Evolutionary conservation across 1,140 invertebrate species (phyloP).

Genomic region (Pogonognathellus flavescens): DNA sequence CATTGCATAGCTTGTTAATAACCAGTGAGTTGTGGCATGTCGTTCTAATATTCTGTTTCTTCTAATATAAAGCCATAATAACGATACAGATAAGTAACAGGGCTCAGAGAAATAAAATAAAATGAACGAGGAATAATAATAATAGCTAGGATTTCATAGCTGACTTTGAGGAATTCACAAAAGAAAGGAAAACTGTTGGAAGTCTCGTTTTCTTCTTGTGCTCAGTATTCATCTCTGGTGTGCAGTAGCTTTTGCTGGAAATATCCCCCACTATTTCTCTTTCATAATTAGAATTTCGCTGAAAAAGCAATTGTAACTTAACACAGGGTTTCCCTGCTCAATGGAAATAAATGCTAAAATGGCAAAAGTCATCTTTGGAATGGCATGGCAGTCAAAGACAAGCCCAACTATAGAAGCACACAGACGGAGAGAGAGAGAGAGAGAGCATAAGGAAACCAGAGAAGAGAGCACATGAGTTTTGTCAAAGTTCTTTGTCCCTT

Average conservation of each 20-base stretch:
- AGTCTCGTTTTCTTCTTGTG: slow-evolving; percentile 53
- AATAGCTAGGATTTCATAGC: slow-evolving; percentile 49
- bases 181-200: slow-evolving; percentile 60
- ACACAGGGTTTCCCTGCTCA: slow-evolving; percentile 24
- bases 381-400: slow-evolving; percentile 42
- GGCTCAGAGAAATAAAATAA: slow-evolving; percentile 24
- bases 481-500: slow-evolving; percentile 46
- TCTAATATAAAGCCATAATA: slow-evolving; percentile 11
- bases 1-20: not conserved
- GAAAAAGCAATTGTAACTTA: slow-evolving; percentile 52
- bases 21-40: not conserved
- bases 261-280: slow-evolving; percentile 34
- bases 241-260: not conserved
- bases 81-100: slow-evolving; percentile 12
- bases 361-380: slow-evolving; percentile 43
- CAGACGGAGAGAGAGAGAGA: not conserved
- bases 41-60: not conserved
- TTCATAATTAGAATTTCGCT: slow-evolving; percentile 56
- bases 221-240: slow-evolving; percentile 32
- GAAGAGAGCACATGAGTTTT: slow-evolving; percentile 44
- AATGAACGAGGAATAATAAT: slow-evolving; percentile 31
- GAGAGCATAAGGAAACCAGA: not conserved
- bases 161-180: slow-evolving; percentile 56
- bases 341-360: slow-evolving; percentile 49
- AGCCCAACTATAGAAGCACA: not conserved